A percentile compares a stretch with the other conserved stretches of the same genome.
These are phyloP conservation scores for Dorcus parallelipipedus DNA, from an alignment of 2,888 invertebrate genomes.

Conservation along the genomic window DNA sequence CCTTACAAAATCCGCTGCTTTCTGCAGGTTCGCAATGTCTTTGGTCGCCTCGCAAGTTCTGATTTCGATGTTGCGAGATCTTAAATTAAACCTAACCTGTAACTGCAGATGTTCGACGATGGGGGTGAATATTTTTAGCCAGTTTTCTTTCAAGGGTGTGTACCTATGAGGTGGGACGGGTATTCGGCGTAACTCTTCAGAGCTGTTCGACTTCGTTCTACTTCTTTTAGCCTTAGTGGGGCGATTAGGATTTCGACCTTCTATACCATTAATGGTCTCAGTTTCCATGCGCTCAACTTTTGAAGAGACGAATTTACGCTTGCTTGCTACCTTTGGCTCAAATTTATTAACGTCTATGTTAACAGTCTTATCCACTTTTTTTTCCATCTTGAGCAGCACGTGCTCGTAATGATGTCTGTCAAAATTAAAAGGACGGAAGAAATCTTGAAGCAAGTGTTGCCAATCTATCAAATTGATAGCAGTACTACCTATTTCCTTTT, in stretches of 20 bases:
- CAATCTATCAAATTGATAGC: no score
- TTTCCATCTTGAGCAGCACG: not conserved
- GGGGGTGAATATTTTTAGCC: conserved; percentile 96
- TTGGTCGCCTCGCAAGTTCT: conserved; percentile 66
- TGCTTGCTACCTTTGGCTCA: conserved; percentile 52
- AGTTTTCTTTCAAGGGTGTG: conserved; percentile 91
- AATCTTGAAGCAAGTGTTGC: no score
- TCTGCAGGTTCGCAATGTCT: conserved; percentile 89
- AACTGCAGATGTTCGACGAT: conserved; percentile 92
- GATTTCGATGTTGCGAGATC: conserved; percentile 86
- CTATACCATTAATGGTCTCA: conserved; percentile 63
- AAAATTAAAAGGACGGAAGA: no score
- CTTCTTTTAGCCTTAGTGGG: conserved; percentile 25
- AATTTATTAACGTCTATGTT: conserved; percentile 56
- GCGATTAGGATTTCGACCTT: conserved; percentile 51
- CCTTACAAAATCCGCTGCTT: conserved; percentile 96
- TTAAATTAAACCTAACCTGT: conserved; percentile 92
- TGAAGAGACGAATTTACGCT: conserved; percentile 52
- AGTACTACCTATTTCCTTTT: no score
- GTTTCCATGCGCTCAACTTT: conserved; percentile 61
- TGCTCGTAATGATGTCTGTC: no score
- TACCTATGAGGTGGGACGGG: conserved; percentile 93
- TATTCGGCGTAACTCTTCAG: conserved; percentile 66
- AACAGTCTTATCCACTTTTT: conserved; percentile 13
- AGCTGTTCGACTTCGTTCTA: conserved; percentile 48